Evolutionary conservation across 1,140 invertebrate genomes (phyloP).

Genomic region (Phortica variegata): DNA sequence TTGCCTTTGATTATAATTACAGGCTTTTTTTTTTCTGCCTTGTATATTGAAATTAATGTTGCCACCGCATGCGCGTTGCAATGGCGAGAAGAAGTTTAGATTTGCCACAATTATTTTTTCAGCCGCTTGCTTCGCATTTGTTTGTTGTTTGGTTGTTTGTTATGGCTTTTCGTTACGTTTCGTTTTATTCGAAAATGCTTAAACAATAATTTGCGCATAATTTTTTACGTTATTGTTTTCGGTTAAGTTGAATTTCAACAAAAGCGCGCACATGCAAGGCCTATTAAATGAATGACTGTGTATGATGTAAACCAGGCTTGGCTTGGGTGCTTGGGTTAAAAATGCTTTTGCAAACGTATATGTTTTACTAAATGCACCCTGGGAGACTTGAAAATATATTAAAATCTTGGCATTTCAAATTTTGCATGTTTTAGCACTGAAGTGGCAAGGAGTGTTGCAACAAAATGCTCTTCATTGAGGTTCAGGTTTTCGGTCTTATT

Average conservation of each 20-base stretch:
- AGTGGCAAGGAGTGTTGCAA: slow-evolving; percentile 8
- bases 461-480: no score
- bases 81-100: slow-evolving; percentile 7
- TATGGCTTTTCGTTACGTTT: slow-evolving; percentile 43
- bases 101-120: slow-evolving; percentile 53
- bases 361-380: no score
- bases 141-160: slow-evolving; percentile 24
- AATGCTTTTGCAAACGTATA: no score
- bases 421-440: slow-evolving; percentile 5
- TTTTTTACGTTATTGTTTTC: slow-evolving; percentile 45
- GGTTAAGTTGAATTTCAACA: slow-evolving; percentile 23
- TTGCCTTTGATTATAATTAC: slow-evolving; percentile 48
- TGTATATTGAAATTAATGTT: slow-evolving; percentile 40
- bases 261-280: slow-evolving; percentile 19
- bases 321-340: no score
- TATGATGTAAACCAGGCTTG: no score
- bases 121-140: slow-evolving; percentile 19
- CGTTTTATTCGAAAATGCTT: slow-evolving; percentile 50
- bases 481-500: no score
- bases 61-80: slow-evolving; percentile 37
- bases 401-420: slow-evolving; percentile 16
- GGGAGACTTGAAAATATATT: no score
- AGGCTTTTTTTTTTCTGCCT: slow-evolving; percentile 28
- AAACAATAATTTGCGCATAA: slow-evolving; percentile 52
- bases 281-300: no score